These are phyloP conservation scores for Caenorhabditis sp. DNA, from an alignment of 2,888 invertebrate species.

Conservation along the genomic window DNA sequence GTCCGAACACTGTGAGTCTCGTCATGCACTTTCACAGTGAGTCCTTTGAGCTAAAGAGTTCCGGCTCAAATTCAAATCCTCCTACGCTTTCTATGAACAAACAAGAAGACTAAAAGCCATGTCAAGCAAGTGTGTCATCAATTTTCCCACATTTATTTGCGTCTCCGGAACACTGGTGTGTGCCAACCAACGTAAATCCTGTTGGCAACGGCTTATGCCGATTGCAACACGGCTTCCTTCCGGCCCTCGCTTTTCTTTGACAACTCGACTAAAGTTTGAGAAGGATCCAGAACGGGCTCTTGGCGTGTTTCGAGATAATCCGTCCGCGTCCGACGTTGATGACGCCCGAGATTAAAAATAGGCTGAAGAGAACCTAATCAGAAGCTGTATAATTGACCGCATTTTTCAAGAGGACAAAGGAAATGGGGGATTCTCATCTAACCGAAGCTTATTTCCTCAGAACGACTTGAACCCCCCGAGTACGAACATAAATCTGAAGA, in stretches of 20 bases:
- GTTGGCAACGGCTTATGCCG: slow-evolving; percentile 14
- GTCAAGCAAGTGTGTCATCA: slow-evolving; percentile 36
- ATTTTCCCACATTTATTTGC: slow-evolving; percentile 44
- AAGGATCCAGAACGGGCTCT: not conserved
- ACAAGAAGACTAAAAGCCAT: slow-evolving; percentile 26
- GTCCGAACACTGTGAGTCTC: slow-evolving; percentile 11
- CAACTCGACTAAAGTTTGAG: slow-evolving; percentile 28
- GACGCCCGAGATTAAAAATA: slow-evolving; percentile 32
- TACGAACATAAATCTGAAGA: too few species aligned
- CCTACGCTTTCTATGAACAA: slow-evolving; percentile 22
- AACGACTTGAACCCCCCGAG: too few species aligned
- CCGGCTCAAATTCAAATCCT: slow-evolving; percentile 31
- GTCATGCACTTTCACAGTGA: slow-evolving; percentile 22
- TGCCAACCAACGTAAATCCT: slow-evolving; percentile 32
- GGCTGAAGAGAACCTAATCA: slow-evolving; percentile 22
- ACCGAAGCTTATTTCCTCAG: too few species aligned
- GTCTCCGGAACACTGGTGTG: slow-evolving; percentile 42
- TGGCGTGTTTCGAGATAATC: slow-evolving; percentile 3
- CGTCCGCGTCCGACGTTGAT: not conserved
- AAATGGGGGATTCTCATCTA: slow-evolving; percentile 7
- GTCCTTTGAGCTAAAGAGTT: slow-evolving; percentile 16
- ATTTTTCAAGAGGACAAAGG: slow-evolving; percentile 20
- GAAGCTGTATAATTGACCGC: not conserved
- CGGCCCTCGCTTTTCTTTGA: not conserved
- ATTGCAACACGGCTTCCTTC: slow-evolving; percentile 29